A percentile compares a stretch with the other conserved stretches of the same genome.
These are phyloP conservation scores for Ephestia elutella DNA, from an alignment of 1,140 invertebrate genomes.

Conservation along the genomic window DNA sequence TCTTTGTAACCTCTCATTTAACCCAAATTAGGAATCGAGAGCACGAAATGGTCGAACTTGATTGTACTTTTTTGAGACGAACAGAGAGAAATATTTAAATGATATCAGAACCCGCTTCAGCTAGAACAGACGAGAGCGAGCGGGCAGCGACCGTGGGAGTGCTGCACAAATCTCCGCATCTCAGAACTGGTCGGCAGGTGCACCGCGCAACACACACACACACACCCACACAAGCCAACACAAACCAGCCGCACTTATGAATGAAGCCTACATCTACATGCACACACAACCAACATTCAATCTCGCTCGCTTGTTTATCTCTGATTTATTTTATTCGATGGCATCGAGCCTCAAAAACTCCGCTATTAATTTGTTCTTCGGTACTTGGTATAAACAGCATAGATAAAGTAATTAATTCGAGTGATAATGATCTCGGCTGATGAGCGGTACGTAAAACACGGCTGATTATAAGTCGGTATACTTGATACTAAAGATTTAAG, in stretches of 20 bases:
- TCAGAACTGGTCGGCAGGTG: slow-evolving; percentile 73
- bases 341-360: slow-evolving; percentile 56
- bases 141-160: slow-evolving; percentile 70
- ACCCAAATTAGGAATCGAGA: neutral
- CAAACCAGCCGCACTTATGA: slow-evolving; percentile 62
- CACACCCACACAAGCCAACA: slow-evolving; percentile 29
- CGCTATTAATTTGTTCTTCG: slow-evolving; percentile 64
- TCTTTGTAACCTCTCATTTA: neutral
- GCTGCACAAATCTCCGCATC: slow-evolving; percentile 72
- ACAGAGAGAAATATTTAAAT: slow-evolving; percentile 51
- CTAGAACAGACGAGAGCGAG: slow-evolving; percentile 54
- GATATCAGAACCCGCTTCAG: slow-evolving; percentile 55
- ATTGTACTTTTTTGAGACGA: neutral
- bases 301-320: slow-evolving; percentile 66
- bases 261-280: slow-evolving; percentile 53
- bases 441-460: slow-evolving; percentile 18
- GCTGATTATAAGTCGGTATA: slow-evolving; percentile 6
- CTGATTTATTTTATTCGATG: slow-evolving; percentile 68
- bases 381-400: slow-evolving; percentile 51
- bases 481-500: slow-evolving; percentile 8
- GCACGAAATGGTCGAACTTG: neutral
- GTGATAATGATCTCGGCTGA: slow-evolving; percentile 51
- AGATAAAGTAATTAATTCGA: slow-evolving; percentile 66
- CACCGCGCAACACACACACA: slow-evolving; percentile 37
- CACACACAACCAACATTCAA: slow-evolving; percentile 39